These are phyloP conservation scores for Sardinella longiceps DNA, from an alignment of 2,797 vertebrate genomes.

Conservation along the genomic window DNA sequence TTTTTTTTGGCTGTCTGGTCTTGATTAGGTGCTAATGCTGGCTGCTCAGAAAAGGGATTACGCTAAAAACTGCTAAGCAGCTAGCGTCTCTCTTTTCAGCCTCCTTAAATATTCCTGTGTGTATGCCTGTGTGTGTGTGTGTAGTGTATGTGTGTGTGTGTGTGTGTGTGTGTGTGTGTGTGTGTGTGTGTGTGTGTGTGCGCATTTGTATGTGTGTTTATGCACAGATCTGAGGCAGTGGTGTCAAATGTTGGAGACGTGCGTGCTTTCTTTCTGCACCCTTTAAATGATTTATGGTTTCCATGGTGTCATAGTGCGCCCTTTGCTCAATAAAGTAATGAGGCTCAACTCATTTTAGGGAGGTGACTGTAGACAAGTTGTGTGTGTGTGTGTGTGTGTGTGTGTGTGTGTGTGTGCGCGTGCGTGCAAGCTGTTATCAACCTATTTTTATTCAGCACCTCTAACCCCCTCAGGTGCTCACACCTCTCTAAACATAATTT, in stretches of 20 bases:
- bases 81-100: background rate
- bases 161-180: conserved; percentile 1
- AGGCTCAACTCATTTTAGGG: conserved; percentile 14
- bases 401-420: background rate
- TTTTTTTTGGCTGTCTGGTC: background rate
- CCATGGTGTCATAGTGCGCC: conserved; percentile 11
- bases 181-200: background rate
- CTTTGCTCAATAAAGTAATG: conserved; percentile 25
- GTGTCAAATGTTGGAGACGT: conserved; percentile 39
- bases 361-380: background rate
- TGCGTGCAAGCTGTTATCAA: background rate
- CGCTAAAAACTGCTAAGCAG: background rate
- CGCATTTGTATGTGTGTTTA: background rate
- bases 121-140: background rate
- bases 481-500: background rate
- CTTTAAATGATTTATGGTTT: conserved; percentile 28
- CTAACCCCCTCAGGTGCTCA: background rate
- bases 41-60: conserved; percentile 13
- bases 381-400: background rate
- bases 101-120: background rate
- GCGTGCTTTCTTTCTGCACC: conserved; percentile 29
- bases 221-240: too few species aligned
- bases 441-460: background rate
- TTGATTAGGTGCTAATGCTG: conserved; percentile 30
- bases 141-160: background rate